Evolutionary conservation across 2,888 invertebrate genomes (phyloP), one percentile per base, ranked within the genome.

Genomic region (Netelia inedita): DNA sequence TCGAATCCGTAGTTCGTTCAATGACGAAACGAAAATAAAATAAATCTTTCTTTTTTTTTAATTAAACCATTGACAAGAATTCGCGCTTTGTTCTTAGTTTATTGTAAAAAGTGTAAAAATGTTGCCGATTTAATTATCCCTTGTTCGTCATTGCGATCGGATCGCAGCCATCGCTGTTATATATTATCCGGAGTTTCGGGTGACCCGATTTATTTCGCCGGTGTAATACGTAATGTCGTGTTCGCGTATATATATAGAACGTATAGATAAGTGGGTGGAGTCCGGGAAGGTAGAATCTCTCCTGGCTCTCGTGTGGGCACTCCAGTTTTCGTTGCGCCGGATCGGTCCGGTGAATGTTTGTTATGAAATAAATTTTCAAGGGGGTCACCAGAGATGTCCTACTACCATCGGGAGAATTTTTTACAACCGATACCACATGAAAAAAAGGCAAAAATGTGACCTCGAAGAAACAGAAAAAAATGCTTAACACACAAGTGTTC

Each of bases 261-360:
- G 19, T 61, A 61, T 73, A 50, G 63, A 65, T 21, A 71, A 71
- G 71, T 79, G 79, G 79, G 71, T 79, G 79, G 79, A 79, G 79
- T 61, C 71, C 63, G 61, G 35, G 71, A 71, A 71, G 71, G 71
- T 72, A 63, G 57, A 57, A 76, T 66, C 65, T 66, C 66, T 19
- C 14, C 21, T 14, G 46, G 46, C 66, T 66, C 46, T 43, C 41
- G 46, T 46, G 46, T 46, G 66, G 71, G 41, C 71, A 71, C 71
- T 79, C 79, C 63, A 65, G 71, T 79, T 72, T 79, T 68, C 81
- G 78, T 71, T 78, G 69, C 69, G 71, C 63, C 35, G 71, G 73
- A 73, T 73, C 61, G 73, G 35, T 21, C 35, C 23, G 86, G 88
- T 88, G 87, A 88, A 88, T 87, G 88, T 86, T 86, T 85, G 71